Percentiles rank a stretch among this genome's conserved stretches.
These are phyloP conservation scores for Okapia johnstoni DNA, from an alignment of 2,113 vertebrate genomes.

Conservation along the genomic window DNA sequence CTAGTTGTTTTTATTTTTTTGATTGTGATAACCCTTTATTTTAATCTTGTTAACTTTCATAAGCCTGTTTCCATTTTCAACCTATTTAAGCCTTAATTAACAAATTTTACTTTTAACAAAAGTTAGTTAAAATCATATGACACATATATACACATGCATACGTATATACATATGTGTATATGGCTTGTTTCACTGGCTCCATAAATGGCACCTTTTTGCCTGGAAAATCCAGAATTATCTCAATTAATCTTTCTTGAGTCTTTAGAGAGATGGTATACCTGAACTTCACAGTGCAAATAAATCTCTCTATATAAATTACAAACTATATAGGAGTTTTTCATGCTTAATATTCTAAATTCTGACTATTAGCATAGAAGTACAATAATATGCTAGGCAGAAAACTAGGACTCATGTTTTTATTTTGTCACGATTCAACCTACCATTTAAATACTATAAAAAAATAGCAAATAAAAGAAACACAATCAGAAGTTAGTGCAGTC, in stretches of 20 bases:
- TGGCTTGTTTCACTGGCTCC: background rate
- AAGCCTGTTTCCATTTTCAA: background rate
- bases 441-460: background rate
- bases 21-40: background rate
- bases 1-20: background rate
- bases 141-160: background rate
- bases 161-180: rapidly evolving
- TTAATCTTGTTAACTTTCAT: background rate
- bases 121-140: background rate
- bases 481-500: background rate
- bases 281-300: background rate
- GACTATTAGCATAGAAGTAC: background rate
- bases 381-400: background rate
- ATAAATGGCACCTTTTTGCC: background rate
- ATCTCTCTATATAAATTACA: background rate
- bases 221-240: background rate
- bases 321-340: background rate
- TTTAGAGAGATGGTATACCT: background rate
- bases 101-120: background rate
- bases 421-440: background rate
- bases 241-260: background rate
- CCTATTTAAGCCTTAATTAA: background rate
- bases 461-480: background rate
- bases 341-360: background rate
- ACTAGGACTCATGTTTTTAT: background rate